Evolutionary conservation across 1,140 invertebrate genomes (phyloP).

Genomic region (Drosophila azteca): DNA sequence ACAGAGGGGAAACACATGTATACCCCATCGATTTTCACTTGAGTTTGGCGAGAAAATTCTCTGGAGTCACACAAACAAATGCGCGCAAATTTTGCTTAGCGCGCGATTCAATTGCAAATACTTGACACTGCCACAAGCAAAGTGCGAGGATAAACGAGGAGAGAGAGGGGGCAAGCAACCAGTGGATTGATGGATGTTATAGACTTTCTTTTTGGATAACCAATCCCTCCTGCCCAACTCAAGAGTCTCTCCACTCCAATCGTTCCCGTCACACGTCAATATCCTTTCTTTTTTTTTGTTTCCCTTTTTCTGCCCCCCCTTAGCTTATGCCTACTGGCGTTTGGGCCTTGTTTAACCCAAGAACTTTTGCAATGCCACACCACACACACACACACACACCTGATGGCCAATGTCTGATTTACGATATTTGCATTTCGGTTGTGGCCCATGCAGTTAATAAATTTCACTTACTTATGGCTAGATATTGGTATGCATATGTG

Average conservation of each 20-base stretch:
- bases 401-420: conserved; percentile 59
- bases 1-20: conserved; percentile 12
- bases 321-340: conserved; percentile 31
- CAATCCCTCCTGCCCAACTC: conserved; percentile 1
- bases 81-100: conserved; percentile 82
- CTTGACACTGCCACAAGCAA: conserved; percentile 78
- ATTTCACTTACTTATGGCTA: conserved; percentile 55
- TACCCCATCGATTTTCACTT: conserved; percentile 76
- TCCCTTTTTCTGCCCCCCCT: conserved; percentile 49
- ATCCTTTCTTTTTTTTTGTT: conserved; percentile 57
- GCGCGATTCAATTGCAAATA: conserved; percentile 77
- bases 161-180: not conserved
- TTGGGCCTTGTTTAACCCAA: conserved; percentile 2
- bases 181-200: conserved; percentile 25
- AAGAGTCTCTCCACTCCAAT: conserved; percentile 49
- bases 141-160: not conserved
- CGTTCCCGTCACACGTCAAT: conserved; percentile 70
- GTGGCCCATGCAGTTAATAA: conserved; percentile 70
- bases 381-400: too few relatives aligned
- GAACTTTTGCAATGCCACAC: conserved; percentile 31
- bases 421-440: conserved; percentile 61
- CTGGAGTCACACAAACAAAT: conserved; percentile 75
- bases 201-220: too few relatives aligned
- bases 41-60: conserved; percentile 59
- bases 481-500: too few relatives aligned